Conservation (phyloP, 2,797 vertebrate genomes). For the Siniperca undulata region DNA sequence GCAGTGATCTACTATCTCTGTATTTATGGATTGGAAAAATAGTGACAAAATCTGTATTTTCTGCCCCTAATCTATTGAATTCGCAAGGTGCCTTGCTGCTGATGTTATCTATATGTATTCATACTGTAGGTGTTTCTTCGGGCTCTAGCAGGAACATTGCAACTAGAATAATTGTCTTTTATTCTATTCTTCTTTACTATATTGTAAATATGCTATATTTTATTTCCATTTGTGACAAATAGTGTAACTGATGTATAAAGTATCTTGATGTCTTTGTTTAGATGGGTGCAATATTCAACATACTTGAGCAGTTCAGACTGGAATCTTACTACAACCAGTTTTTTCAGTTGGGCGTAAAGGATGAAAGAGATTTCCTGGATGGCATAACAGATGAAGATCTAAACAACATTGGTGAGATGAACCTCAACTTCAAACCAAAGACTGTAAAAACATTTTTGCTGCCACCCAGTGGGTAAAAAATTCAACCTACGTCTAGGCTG, state of each 20-base stretch:
- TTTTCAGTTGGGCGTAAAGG: slow-evolving; percentile 64
- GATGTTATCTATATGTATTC: not conserved
- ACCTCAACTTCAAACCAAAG: not conserved
- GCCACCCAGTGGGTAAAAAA: not conserved
- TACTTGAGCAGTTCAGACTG: slow-evolving; percentile 64
- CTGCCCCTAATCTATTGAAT: no score
- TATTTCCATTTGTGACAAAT: not conserved
- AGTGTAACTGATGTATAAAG: not conserved
- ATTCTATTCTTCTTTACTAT: not conserved
- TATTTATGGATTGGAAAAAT: no score
- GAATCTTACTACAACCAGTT: slow-evolving; percentile 48
- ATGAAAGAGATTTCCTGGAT: slow-evolving; percentile 73
- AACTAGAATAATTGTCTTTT: not conserved
- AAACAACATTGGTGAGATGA: slow-evolving; percentile 56
- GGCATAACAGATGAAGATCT: slow-evolving; percentile 61
- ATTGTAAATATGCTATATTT: not conserved
- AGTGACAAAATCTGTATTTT: no score
- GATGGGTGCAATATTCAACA: slow-evolving; percentile 63
- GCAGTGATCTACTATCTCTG: no score
- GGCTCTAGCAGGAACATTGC: no score
- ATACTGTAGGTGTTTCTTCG: not conserved
- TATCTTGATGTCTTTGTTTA: slow-evolving; percentile 14
- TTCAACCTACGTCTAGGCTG: not conserved
- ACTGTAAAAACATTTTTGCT: not conserved
- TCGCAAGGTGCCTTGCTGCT: not conserved